A percentile compares a stretch with the other conserved stretches of the same genome.
Conservation (phyloP, 2,797 vertebrate species). For the Darevskia nairensis region DNA sequence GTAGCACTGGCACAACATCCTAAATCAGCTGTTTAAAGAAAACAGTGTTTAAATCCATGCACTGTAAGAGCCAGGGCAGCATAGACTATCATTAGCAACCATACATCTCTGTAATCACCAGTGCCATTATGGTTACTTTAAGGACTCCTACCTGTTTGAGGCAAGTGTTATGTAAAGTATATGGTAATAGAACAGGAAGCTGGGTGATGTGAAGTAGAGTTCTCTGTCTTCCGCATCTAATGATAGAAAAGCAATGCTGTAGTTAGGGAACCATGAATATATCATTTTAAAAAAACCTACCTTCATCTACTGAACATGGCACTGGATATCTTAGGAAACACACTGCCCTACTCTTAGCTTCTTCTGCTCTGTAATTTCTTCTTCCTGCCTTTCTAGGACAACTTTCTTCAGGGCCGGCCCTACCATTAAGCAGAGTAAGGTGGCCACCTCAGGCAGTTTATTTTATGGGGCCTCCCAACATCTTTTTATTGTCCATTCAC, state of each 20-base stretch:
- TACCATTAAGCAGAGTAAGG: neutral
- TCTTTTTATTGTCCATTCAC: too few species aligned
- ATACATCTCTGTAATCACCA: neutral
- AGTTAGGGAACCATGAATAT: constrained; percentile 3
- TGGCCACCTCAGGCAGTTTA: neutral
- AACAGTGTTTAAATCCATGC: constrained; percentile 37
- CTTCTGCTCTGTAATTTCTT: constrained; percentile 32
- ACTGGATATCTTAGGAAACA: constrained; percentile 30
- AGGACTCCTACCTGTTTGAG: constrained; percentile 5
- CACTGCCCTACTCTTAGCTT: constrained; percentile 23
- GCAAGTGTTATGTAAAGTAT: neutral
- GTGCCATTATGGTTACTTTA: neutral
- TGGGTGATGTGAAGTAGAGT: neutral
- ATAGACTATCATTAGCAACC: constrained; percentile 30
- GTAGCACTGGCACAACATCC: constrained; percentile 1
- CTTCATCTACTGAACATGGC: constrained; percentile 12
- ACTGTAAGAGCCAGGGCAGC: neutral
- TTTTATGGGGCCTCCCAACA: neutral
- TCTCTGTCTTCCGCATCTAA: neutral
- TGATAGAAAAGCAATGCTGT: constrained; percentile 13
- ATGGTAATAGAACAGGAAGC: neutral
- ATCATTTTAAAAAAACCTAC: constrained; percentile 1
- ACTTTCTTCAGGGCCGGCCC: neutral
- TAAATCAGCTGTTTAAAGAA: neutral
- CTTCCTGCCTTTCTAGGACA: constrained; percentile 26